phyloP scores from a whole-genome alignment of 2,797 vertebrate species.

The Crocodylus rhombifer region DNA sequence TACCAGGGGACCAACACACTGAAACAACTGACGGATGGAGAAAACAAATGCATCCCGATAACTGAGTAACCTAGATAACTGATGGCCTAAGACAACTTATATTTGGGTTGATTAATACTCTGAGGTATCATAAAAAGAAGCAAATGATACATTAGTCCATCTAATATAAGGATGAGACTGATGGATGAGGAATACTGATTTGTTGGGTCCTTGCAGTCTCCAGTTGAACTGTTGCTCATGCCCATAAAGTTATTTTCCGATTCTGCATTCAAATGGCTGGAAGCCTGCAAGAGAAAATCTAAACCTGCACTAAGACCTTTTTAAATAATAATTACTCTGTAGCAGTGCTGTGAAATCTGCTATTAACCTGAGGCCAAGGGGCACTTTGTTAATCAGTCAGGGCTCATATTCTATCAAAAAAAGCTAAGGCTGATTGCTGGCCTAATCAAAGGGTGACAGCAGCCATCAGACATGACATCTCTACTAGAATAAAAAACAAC shows the following conservation, averaged over 20 bases:
- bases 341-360: constrained; percentile 80
- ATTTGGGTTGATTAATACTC: constrained; percentile 19
- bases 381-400: constrained; percentile 82
- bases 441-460: constrained; percentile 77
- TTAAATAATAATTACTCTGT: constrained; percentile 83
- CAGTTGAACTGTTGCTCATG: constrained; percentile 44
- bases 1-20: background rate
- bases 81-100: constrained; percentile 14
- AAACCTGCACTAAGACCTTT: constrained; percentile 75
- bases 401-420: constrained; percentile 76
- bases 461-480: constrained; percentile 70
- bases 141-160: background rate
- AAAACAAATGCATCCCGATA: background rate
- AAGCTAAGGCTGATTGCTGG: constrained; percentile 74
- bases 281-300: constrained; percentile 76
- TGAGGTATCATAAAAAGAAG: constrained; percentile 26
- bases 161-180: constrained; percentile 9
- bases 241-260: constrained; percentile 60
- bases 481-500: constrained; percentile 67
- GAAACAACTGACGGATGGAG: constrained; percentile 10
- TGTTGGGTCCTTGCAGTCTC: background rate
- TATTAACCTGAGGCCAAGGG: constrained; percentile 85
- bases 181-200: constrained; percentile 28
- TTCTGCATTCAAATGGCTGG: constrained; percentile 73
- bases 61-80: constrained; percentile 9